Percentiles rank a stretch among this genome's conserved stretches.
Evolutionary conservation across 2,113 vertebrate species (phyloP).

Genomic region (Notechis scutatus): DNA sequence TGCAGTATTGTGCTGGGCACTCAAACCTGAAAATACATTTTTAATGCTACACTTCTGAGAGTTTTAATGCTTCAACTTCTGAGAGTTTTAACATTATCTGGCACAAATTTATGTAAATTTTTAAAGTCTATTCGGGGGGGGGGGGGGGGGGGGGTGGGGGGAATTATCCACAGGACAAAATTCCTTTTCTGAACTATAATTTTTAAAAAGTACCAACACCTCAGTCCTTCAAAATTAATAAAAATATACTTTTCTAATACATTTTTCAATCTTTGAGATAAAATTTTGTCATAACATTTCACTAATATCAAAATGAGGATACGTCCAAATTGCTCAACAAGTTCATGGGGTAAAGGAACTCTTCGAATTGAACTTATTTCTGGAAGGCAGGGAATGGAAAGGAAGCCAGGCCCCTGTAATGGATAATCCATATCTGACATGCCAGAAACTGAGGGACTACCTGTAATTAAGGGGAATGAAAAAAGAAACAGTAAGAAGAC

Average conservation of each 20-base stretch:
- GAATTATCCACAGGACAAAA: neutral
- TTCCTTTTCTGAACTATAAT: neutral
- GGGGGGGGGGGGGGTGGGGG: neutral
- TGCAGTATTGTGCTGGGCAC: neutral
- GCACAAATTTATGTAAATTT: neutral
- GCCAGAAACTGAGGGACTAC: conserved; percentile 88
- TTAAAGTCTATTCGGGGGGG: neutral
- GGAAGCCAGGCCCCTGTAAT: conserved; percentile 86
- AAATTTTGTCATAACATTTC: neutral
- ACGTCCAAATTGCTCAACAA: conserved; percentile 97
- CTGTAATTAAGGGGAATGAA: conserved; percentile 59
- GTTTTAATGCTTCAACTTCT: neutral
- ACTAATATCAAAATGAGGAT: conserved; percentile 73
- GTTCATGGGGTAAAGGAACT: conserved; percentile 91
- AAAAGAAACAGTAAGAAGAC: neutral
- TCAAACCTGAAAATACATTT: neutral
- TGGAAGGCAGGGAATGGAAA: conserved; percentile 87
- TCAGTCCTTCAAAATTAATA: neutral
- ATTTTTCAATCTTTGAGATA: neutral
- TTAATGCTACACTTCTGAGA: neutral
- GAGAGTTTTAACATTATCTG: neutral
- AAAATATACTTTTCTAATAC: neutral
- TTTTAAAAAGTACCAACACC: neutral
- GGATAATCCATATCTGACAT: conserved; percentile 98
- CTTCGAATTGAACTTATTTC: conserved; percentile 88